These are phyloP conservation scores for Dryoscopus gambensis DNA, from an alignment of 2,113 vertebrate species.

Conservation along the genomic window DNA sequence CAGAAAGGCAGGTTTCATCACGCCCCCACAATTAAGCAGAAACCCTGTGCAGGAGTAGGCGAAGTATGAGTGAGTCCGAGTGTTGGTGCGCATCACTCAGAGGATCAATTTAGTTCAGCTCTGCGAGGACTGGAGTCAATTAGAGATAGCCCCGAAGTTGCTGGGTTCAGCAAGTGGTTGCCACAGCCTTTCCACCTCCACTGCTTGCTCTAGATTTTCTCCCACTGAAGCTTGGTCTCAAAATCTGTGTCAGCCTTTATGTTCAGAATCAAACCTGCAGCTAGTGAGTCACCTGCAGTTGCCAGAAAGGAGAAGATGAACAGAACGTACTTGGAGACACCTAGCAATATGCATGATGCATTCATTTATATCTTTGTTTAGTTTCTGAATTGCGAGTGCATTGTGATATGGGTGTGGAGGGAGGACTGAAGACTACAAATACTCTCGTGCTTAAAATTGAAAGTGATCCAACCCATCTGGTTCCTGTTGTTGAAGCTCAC, in stretches of 20 bases:
- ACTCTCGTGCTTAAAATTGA: not conserved
- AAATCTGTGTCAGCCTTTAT: not conserved
- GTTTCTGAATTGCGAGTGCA: not conserved
- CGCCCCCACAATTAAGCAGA: accelerated
- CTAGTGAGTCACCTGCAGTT: not conserved
- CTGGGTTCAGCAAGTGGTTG: not conserved
- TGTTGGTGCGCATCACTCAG: not conserved
- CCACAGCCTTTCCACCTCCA: not conserved
- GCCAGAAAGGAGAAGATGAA: not conserved
- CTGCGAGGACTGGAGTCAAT: not conserved
- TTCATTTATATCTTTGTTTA: not conserved
- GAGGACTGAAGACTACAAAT: not conserved
- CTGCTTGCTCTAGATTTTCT: not conserved
- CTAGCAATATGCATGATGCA: not conserved
- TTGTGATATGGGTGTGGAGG: not conserved
- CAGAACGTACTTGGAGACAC: not conserved
- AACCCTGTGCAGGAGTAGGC: not conserved
- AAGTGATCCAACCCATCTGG: not conserved
- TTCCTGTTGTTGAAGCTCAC: not conserved
- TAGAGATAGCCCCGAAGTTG: not conserved
- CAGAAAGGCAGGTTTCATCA: not conserved
- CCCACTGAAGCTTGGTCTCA: not conserved
- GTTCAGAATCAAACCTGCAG: not conserved
- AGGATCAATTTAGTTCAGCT: not conserved
- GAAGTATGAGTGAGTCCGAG: not conserved